Conservation (phyloP, 2,888 invertebrate species). For the Saturnia japonica region DNA sequence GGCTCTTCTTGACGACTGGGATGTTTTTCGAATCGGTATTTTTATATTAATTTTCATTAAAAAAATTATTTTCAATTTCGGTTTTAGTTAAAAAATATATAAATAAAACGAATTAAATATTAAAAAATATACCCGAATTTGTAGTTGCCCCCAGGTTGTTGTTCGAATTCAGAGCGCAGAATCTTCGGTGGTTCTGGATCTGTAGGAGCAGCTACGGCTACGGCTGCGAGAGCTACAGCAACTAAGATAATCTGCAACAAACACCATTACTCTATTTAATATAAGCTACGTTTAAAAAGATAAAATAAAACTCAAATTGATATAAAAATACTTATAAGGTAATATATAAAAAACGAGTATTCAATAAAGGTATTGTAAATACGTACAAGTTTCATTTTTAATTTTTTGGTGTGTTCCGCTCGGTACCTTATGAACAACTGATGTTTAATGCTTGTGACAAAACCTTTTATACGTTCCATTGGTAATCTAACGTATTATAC, state of each 20-base stretch:
- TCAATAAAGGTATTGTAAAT: conserved; percentile 3
- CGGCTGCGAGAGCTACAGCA: conserved; percentile 34
- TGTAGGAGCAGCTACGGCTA: conserved; percentile 24
- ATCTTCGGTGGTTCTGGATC: conserved; percentile 6
- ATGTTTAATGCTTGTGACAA: conserved; percentile 53
- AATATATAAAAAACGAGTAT: neutral
- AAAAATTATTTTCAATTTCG: too few relatives aligned
- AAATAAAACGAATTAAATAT: neutral
- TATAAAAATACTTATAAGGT: neutral
- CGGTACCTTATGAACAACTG: conserved; percentile 68
- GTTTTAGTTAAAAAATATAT: neutral
- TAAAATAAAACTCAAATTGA: neutral
- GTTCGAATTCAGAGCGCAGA: conserved; percentile 18
- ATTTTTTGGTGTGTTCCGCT: conserved; percentile 52
- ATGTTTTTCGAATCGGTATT: too few relatives aligned
- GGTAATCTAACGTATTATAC: conserved; percentile 64
- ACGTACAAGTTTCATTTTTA: conserved; percentile 75
- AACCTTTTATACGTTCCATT: conserved; percentile 76
- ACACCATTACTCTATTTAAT: conserved; percentile 1
- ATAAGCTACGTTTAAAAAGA: neutral
- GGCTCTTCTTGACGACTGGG: too few relatives aligned
- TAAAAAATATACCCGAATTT: conserved; percentile 18
- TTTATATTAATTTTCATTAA: too few relatives aligned
- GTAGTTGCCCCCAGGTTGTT: conserved; percentile 23
- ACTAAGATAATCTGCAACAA: conserved; percentile 31